phyloP scores from a whole-genome alignment of 2,113 vertebrate species.

The Burhinus bistriatus region DNA sequence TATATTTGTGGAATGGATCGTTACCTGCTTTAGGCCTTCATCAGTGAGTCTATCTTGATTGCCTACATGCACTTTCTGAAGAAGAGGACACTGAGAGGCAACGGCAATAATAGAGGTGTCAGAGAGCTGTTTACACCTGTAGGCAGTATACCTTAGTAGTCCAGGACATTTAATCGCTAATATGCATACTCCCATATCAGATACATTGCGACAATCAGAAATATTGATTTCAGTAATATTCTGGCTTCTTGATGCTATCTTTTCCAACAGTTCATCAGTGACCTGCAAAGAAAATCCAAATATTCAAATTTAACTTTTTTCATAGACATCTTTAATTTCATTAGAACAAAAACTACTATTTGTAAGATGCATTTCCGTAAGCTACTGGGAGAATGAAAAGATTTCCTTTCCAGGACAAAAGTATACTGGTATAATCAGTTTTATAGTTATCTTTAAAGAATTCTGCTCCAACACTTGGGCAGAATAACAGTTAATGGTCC shows the following conservation, averaged over 20 bases:
- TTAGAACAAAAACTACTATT: neutral
- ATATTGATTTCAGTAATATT: slow-evolving; percentile 97
- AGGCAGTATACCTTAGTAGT: slow-evolving; percentile 91
- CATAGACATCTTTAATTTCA: neutral
- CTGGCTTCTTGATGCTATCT: slow-evolving; percentile 93
- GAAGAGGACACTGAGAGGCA: slow-evolving; percentile 89
- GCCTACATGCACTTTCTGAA: slow-evolving; percentile 95
- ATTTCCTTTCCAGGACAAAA: neutral
- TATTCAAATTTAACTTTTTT: neutral
- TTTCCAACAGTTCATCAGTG: slow-evolving; percentile 91
- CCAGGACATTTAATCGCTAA: slow-evolving; percentile 91
- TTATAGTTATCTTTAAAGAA: neutral
- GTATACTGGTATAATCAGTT: neutral
- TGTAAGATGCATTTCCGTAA: neutral
- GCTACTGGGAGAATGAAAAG: neutral
- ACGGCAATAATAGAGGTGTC: slow-evolving; percentile 88
- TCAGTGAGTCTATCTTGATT: slow-evolving; percentile 98
- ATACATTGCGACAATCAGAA: slow-evolving; percentile 94
- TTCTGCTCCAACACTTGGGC: neutral
- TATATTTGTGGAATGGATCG: neutral
- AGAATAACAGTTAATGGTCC: neutral
- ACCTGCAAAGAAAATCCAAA: slow-evolving; percentile 77
- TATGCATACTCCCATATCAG: slow-evolving; percentile 88
- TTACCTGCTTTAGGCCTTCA: slow-evolving; percentile 90
- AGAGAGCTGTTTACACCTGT: slow-evolving; percentile 96